Conservation (phyloP, 2,113 vertebrate genomes). For the Microcebus griseorufus region DNA sequence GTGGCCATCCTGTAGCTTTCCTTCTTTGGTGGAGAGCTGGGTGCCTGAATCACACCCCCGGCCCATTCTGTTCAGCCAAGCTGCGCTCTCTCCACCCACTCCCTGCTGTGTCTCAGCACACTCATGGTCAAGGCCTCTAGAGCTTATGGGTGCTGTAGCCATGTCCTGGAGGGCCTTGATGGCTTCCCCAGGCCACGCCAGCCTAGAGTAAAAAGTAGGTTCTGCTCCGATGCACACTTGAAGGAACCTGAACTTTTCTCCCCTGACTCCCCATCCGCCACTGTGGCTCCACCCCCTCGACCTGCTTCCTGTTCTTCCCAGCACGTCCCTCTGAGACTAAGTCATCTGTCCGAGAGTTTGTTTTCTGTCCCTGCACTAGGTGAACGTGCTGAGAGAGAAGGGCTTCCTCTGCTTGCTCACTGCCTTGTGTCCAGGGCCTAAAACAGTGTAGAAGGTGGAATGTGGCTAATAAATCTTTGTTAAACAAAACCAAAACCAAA, state of each 20-base stretch:
- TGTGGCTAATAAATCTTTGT: neutral
- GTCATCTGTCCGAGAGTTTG: neutral
- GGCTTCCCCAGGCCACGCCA: neutral
- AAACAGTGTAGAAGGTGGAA: neutral
- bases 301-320: neutral
- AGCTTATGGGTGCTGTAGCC: neutral
- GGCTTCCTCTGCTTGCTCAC: neutral
- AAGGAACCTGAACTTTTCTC: neutral
- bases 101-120: neutral
- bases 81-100: accelerated
- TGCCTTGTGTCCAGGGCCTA: neutral
- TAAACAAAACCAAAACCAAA: neutral
- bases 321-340: neutral
- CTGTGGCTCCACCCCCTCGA: neutral
- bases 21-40: neutral
- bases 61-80: neutral
- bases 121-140: neutral
- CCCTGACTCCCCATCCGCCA: neutral
- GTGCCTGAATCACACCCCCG: accelerated
- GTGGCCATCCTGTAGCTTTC: neutral
- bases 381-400: no score
- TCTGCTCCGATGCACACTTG: neutral
- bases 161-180: neutral
- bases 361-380: no score
- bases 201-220: neutral